A percentile compares a stretch with the other conserved stretches of the same genome.
phyloP scores from a whole-genome alignment of 2,888 invertebrate species.

The Parnassius smintheus region DNA sequence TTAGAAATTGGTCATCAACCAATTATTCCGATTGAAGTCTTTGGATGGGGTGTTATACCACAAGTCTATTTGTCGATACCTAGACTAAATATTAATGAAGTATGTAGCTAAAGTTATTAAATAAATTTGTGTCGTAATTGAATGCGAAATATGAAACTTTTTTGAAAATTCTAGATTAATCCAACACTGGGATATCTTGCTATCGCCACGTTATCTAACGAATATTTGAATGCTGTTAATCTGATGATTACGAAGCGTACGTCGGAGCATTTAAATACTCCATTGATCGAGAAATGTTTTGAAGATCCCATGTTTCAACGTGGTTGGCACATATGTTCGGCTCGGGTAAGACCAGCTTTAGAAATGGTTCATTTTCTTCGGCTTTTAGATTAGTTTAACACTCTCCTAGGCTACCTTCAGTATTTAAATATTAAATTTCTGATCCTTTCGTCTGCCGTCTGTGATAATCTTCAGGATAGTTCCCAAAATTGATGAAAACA shows the following conservation, averaged over 20 bases:
- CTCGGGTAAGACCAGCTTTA: slow-evolving; percentile 34
- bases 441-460: too few species aligned
- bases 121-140: neutral
- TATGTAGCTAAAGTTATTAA: neutral
- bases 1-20: slow-evolving; percentile 80
- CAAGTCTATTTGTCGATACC: slow-evolving; percentile 79
- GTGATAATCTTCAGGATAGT: too few species aligned
- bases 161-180: slow-evolving; percentile 44
- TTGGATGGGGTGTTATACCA: slow-evolving; percentile 81
- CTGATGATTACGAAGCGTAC: slow-evolving; percentile 51
- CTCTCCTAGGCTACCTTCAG: too few species aligned
- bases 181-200: slow-evolving; percentile 71
- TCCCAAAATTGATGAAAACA: too few species aligned
- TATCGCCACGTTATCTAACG: slow-evolving; percentile 60
- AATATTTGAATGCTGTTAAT: slow-evolving; percentile 61
- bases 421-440: too few species aligned
- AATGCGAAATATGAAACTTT: neutral
- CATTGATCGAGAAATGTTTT: slow-evolving; percentile 60
- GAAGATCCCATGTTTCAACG: slow-evolving; percentile 58
- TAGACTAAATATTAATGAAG: slow-evolving; percentile 47
- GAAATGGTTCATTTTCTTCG: neutral
- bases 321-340: slow-evolving; percentile 53
- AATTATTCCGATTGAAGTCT: slow-evolving; percentile 74
- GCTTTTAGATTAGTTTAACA: too few species aligned
- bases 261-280: slow-evolving; percentile 58